A percentile compares a stretch with the other conserved stretches of the same genome.
These are phyloP conservation scores for Arge pagana DNA, from an alignment of 2,888 invertebrate species.

Conservation along the genomic window DNA sequence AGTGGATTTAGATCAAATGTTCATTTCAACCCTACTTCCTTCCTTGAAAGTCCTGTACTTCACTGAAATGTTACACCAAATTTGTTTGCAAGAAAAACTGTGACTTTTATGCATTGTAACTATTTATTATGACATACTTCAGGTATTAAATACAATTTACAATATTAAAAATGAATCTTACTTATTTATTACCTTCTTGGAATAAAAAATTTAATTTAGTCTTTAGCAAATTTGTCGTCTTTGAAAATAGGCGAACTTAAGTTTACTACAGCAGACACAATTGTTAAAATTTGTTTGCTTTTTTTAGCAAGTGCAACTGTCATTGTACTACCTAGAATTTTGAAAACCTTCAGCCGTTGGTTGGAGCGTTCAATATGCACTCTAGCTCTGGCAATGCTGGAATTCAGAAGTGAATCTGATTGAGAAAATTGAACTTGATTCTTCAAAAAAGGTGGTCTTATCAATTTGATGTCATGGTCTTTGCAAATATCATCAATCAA, in stretches of 20 bases:
- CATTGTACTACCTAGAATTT: slow-evolving; percentile 18
- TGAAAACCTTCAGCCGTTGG: slow-evolving; percentile 24
- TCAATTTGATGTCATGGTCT: slow-evolving; percentile 18
- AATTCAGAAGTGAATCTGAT: slow-evolving; percentile 21
- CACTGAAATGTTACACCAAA: too few relatives aligned
- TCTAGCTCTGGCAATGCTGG: slow-evolving; percentile 24
- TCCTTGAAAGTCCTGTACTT: too few relatives aligned
- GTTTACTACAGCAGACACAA: slow-evolving; percentile 20
- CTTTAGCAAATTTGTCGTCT: slow-evolving; percentile 10
- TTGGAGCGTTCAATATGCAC: slow-evolving; percentile 29
- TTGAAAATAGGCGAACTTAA: slow-evolving; percentile 16
- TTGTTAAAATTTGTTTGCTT: slow-evolving; percentile 19
- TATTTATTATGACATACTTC: too few relatives aligned
- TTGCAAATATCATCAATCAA: slow-evolving; percentile 36
- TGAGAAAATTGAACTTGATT: slow-evolving; percentile 24
- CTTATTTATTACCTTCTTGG: too few relatives aligned
- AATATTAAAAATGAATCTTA: too few relatives aligned
- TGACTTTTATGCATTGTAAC: too few relatives aligned
- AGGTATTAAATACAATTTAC: too few relatives aligned
- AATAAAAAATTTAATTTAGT: too few relatives aligned
- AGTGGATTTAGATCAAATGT: too few relatives aligned
- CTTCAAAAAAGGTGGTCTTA: slow-evolving; percentile 28
- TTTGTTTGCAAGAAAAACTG: too few relatives aligned
- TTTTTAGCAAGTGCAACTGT: slow-evolving; percentile 10
- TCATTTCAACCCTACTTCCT: too few relatives aligned